Percentiles rank a stretch among this genome's conserved stretches.
These are phyloP conservation scores for Aurelia coerulea DNA, from an alignment of 30 jellyfish, hydroid and myxozoan species.

Conservation along the genomic window DNA sequence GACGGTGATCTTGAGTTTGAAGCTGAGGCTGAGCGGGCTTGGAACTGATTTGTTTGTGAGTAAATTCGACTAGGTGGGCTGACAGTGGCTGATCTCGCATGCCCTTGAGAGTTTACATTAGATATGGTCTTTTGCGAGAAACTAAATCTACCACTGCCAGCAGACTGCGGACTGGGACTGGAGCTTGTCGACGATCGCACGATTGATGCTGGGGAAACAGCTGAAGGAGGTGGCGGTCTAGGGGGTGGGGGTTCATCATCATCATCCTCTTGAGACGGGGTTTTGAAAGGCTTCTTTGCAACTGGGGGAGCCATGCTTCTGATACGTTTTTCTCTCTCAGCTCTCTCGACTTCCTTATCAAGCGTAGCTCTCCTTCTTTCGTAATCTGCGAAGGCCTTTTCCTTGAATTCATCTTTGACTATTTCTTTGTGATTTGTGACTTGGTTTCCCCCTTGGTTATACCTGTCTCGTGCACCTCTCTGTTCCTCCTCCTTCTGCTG, in stretches of 20 bases:
- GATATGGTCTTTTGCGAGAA: constrained; percentile 54
- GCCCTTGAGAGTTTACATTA: neutral
- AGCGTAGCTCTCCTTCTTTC: constrained; percentile 84
- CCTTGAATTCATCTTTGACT: constrained; percentile 78
- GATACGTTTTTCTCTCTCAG: constrained; percentile 45
- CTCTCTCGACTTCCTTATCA: constrained; percentile 67
- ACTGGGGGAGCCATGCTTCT: constrained; percentile 51
- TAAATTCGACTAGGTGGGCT: constrained; percentile 24
- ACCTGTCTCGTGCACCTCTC: neutral
- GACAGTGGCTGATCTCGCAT: constrained; percentile 13
- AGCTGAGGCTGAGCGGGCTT: constrained; percentile 40
- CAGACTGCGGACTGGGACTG: constrained; percentile 62
- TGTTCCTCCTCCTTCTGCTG: neutral
- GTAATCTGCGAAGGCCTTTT: constrained; percentile 69
- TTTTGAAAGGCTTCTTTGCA: constrained; percentile 44
- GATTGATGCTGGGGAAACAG: constrained; percentile 32
- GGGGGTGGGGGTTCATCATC: constrained; percentile 99
- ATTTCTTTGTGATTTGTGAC: constrained; percentile 2
- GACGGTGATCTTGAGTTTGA: constrained; percentile 46
- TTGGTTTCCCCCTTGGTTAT: no score
- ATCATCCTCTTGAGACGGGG: constrained; percentile 22
- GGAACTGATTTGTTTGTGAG: constrained; percentile 47
- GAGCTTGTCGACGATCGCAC: constrained; percentile 58
- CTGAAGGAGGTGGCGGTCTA: constrained; percentile 98
- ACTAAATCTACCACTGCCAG: constrained; percentile 45